Evolutionary conservation across 2,113 vertebrate genomes (phyloP), one percentile per base, ranked within the genome.

Genomic region (Oncorhynchus keta): DNA sequence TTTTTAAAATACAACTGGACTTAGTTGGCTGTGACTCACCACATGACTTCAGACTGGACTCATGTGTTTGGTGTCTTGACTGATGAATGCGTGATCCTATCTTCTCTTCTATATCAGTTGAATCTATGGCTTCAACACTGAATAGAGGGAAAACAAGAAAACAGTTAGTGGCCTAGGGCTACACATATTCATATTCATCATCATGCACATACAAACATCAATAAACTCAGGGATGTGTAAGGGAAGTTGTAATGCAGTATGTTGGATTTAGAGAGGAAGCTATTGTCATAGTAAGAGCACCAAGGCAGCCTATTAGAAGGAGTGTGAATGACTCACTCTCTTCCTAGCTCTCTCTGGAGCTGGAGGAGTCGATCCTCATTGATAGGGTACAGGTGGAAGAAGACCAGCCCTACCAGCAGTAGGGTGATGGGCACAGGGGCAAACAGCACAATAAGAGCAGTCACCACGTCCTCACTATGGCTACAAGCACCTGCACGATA

Each of bases 351-450:
- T 39, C 71, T 69, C 51, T 72, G 84, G 64, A 82, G 85, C 82
- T 88, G 77, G 20, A 68, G 81, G 69, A 75, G 85, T 9, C 70
- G 66, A 72, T 79, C 81, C 82, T 94, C 89, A 2, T 91, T 18
- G 61, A 94, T 90, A 20, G 93, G 92, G 68, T 95, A 93, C 71
- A 81, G 86, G 76, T 20, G 85, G 76, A 95, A 94, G 39, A 91
- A 80, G 9, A 79, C 51, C 84, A 95, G 85, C 18, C 89, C 90
- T 22, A 88, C 26, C 71, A 95, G 76, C 78, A 95, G 81, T 45
- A 95, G 86, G 32, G 66, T 48, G 22, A 94, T 80, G 1, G 91
- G 91, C 48, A 93, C 80, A 0, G 92, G 92, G 1, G 90, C 90
- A 85, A 93, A 92, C 78, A 95, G 89, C 26, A 95, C 79, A 13